Conservation (phyloP, 2,888 invertebrate species). For the Bombylius major region DNA sequence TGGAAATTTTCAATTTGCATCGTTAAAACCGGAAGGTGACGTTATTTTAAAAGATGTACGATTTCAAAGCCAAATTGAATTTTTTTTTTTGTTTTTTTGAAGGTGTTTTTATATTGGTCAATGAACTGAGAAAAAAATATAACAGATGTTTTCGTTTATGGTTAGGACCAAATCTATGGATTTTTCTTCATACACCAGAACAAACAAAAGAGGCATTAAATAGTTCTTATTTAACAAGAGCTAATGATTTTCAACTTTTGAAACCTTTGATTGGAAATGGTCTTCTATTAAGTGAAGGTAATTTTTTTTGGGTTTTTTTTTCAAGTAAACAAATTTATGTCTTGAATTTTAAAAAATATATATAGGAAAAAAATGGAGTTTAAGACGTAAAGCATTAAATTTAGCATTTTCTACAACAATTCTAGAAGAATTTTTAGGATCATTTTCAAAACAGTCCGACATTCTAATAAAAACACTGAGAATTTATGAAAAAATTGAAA, state of each 20-base stretch:
- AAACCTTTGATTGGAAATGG: constrained; percentile 30
- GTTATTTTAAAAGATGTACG: background rate
- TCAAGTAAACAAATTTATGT: background rate
- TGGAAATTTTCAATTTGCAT: constrained; percentile 30
- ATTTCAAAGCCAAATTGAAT: no score
- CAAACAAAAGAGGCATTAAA: constrained; percentile 28
- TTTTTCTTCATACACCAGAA: constrained; percentile 28
- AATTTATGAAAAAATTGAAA: constrained; percentile 29
- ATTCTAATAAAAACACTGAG: constrained; percentile 43
- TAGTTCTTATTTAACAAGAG: constrained; percentile 23
- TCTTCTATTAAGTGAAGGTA: constrained; percentile 29
- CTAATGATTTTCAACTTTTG: constrained; percentile 26
- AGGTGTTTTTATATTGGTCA: constrained; percentile 16
- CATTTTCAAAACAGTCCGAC: constrained; percentile 49
- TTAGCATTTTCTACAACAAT: constrained; percentile 69
- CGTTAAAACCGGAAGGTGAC: constrained; percentile 28
- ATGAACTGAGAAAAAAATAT: constrained; percentile 23
- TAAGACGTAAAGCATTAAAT: constrained; percentile 54
- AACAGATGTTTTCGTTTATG: constrained; percentile 27
- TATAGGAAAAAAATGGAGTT: constrained; percentile 45
- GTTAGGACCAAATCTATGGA: constrained; percentile 31
- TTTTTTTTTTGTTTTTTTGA: background rate
- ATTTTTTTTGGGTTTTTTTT: background rate
- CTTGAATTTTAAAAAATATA: background rate
- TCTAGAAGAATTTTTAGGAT: constrained; percentile 52